Evolutionary conservation across 2,797 vertebrate species (phyloP), one percentile per base, ranked within the genome.

Genomic region (Coendou prehensilis): DNA sequence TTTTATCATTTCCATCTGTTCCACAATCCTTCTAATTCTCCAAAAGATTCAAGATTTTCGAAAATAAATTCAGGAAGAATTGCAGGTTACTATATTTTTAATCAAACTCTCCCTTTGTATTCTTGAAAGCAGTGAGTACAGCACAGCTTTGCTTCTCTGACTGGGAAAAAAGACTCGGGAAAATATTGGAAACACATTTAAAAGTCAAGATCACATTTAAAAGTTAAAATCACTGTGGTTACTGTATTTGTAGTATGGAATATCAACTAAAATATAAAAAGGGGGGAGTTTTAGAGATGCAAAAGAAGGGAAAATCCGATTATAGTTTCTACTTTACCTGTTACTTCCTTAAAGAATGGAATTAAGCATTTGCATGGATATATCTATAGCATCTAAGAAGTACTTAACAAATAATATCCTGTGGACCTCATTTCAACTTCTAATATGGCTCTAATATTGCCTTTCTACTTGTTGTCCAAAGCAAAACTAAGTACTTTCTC

Each of bases 1-100:
- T 67, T 83, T 90, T 84, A 37, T 91, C 15, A 13, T 63, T n/a
- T 81, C 45, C 23, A 84, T 3, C 41, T 86, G 4, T 63, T 79
- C 23, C 50, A 47, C 15, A 14, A 33, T 86, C 15, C 76, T 86
- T 41, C 63, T 59, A 83, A 80, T 83, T 95, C 28, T 64, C 26
- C 0, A 0, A 33, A 93, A 69, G 52, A 33, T 45, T 84, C 23
- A 89, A 50, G 9, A 17, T 92, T 90, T 28, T 71, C 73, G 71
- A 59, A 76, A 52, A 89, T 56, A 91, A 75, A 92, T 23, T 20
- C 64, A 89, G 64, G 61, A 95, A 41, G 20, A 54, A 79, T 80
- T 67, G 1, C 9, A 91, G 9, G 14, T 56, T 47, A 59, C 37
- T 76, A 9, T 54, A 67, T 15, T 52, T 92, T 83, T 33, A 18